Percentiles rank a stretch among this genome's conserved stretches.
Evolutionary conservation across 2,888 invertebrate genomes (phyloP).

Genomic region (Lathronympha strigana): DNA sequence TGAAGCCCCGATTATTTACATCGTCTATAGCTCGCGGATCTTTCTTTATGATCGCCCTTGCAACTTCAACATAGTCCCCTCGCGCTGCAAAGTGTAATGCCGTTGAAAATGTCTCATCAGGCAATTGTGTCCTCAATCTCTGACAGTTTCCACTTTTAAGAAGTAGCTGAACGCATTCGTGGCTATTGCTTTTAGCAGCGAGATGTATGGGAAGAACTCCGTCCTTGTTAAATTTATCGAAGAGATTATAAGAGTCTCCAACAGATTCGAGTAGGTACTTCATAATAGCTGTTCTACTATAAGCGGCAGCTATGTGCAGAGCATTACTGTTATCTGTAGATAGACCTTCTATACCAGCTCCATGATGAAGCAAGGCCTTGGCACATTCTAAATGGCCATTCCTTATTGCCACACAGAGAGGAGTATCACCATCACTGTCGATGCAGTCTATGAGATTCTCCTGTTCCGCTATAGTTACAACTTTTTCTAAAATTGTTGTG

Average conservation of each 20-base stretch:
- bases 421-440: constrained; percentile 51
- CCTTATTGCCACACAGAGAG: constrained; percentile 52
- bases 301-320: constrained; percentile 24
- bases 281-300: constrained; percentile 34
- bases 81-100: constrained; percentile 54
- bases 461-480: constrained; percentile 53
- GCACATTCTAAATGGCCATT: constrained; percentile 52
- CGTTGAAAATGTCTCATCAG: constrained; percentile 44
- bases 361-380: constrained; percentile 51
- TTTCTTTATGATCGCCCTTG: constrained; percentile 45
- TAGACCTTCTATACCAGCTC: constrained; percentile 45
- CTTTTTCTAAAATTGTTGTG: constrained; percentile 53
- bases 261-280: constrained; percentile 30
- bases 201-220: constrained; percentile 57
- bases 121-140: constrained; percentile 44
- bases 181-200: constrained; percentile 67
- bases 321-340: constrained; percentile 20
- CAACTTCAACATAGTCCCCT: constrained; percentile 46
- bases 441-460: constrained; percentile 50
- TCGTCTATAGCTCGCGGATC: constrained; percentile 47
- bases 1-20: constrained; percentile 44
- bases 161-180: constrained; percentile 52
- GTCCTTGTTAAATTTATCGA: constrained; percentile 39
- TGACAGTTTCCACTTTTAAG: constrained; percentile 52
- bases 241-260: constrained; percentile 22